Percentiles rank a stretch among this genome's conserved stretches.
Evolutionary conservation across 2,113 vertebrate species (phyloP).

Genomic region (Cheilinus undulatus): DNA sequence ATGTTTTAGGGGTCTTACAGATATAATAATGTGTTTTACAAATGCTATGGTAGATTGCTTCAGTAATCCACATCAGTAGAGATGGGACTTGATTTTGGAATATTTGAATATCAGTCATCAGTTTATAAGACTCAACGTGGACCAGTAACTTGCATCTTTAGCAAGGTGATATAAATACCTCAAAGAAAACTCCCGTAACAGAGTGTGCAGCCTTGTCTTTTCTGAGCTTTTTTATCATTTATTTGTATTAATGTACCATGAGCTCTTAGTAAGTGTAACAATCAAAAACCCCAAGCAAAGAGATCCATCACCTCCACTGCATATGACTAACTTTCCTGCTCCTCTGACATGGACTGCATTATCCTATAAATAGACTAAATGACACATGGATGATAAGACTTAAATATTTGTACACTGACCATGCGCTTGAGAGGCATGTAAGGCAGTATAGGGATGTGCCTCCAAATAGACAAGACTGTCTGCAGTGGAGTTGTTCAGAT

Average conservation of each 20-base stretch:
- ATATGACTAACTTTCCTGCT: conserved; percentile 7
- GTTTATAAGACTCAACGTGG: too few relatives aligned
- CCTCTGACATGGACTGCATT: conserved; percentile 33
- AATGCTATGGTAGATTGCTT: too few relatives aligned
- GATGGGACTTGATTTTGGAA: too few relatives aligned
- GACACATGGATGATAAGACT: conserved; percentile 38
- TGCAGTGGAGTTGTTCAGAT: background rate
- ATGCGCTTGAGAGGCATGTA: conserved; percentile 38
- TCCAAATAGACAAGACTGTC: background rate
- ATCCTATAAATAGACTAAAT: conserved; percentile 60
- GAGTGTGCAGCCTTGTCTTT: background rate
- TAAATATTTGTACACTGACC: conserved; percentile 45
- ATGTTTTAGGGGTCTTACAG: too few relatives aligned
- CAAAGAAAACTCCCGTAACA: background rate
- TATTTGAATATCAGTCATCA: too few relatives aligned
- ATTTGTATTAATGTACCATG: too few relatives aligned
- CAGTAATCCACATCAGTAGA: too few relatives aligned
- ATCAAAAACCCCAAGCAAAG: background rate
- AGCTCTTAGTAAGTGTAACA: too few relatives aligned
- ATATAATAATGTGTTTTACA: too few relatives aligned
- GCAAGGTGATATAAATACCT: too few relatives aligned
- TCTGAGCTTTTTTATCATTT: background rate
- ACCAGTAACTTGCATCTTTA: too few relatives aligned
- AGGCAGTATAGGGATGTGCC: background rate
- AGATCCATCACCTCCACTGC: conserved; percentile 3